These are phyloP conservation scores for Sebastes alutus DNA, from an alignment of 2,797 vertebrate genomes.

Conservation along the genomic window DNA sequence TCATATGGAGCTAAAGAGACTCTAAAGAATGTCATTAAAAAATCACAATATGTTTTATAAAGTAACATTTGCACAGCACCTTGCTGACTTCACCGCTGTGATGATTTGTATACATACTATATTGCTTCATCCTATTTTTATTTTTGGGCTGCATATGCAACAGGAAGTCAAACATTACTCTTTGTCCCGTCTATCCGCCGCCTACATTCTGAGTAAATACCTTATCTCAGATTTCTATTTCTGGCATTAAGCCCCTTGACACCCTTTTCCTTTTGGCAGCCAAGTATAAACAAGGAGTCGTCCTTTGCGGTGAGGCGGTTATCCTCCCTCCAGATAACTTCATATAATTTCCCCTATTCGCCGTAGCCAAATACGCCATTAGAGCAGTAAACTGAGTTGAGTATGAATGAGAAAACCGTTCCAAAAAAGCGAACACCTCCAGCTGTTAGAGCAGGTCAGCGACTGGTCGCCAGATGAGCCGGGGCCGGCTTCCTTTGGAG, in stretches of 20 bases:
- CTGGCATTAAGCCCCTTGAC: constrained; percentile 58
- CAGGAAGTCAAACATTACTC: constrained; percentile 48
- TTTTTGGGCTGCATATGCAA: constrained; percentile 7
- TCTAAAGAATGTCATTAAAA: background rate
- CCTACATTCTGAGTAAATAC: constrained; percentile 16
- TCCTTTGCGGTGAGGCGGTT: constrained; percentile 31
- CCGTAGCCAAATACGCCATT: constrained; percentile 72
- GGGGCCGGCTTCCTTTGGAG: constrained; percentile 33
- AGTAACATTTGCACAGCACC: background rate
- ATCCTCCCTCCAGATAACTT: constrained; percentile 56
- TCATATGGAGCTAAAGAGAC: background rate
- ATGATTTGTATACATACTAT: background rate
- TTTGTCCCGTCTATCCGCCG: constrained; percentile 15
- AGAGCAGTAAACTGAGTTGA: constrained; percentile 54
- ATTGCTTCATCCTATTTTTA: constrained; percentile 16
- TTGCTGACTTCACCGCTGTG: background rate
- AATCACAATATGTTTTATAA: background rate
- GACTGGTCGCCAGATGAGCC: constrained; percentile 61
- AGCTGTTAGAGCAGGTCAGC: constrained; percentile 58
- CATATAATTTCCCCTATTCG: constrained; percentile 60
- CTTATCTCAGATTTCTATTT: constrained; percentile 66
- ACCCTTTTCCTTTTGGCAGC: constrained; percentile 73
- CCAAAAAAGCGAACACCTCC: constrained; percentile 35
- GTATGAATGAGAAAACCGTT: constrained; percentile 42
- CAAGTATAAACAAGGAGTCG: constrained; percentile 63